phyloP scores from a whole-genome alignment of 2,113 vertebrate genomes.

The Brachyhypopomus gauderio region DNA sequence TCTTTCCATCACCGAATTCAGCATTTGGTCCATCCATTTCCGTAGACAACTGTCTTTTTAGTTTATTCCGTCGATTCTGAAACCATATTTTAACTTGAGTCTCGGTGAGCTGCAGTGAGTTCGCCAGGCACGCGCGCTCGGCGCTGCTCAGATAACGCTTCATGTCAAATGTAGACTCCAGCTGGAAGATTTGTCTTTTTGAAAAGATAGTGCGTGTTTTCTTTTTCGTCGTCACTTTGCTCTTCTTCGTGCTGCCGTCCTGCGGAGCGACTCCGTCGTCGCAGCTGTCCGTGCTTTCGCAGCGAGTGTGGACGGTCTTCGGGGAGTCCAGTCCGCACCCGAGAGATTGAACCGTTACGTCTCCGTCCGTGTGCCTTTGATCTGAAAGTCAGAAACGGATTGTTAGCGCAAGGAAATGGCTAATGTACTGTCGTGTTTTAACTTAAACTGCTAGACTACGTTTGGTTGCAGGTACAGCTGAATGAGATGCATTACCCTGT shows the following conservation, averaged over 20 bases:
- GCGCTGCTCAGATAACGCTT: constrained; percentile 87
- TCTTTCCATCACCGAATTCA: constrained; percentile 70
- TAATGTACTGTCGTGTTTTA: too few relatives aligned
- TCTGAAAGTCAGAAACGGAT: constrained; percentile 60
- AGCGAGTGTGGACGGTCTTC: too few relatives aligned
- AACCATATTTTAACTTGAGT: constrained; percentile 86
- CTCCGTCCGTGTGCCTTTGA: constrained; percentile 47
- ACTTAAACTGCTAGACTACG: too few relatives aligned
- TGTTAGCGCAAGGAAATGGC: not conserved
- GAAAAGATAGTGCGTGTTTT: constrained; percentile 88
- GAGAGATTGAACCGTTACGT: not conserved
- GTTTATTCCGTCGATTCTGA: constrained; percentile 83
- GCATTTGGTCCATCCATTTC: constrained; percentile 75
- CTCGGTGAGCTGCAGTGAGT: constrained; percentile 80
- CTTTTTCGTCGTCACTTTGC: constrained; percentile 77
- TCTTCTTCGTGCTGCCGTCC: constrained; percentile 69
- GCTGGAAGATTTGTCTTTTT: constrained; percentile 86
- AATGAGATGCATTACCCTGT: constrained; percentile 56
- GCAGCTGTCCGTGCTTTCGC: not conserved
- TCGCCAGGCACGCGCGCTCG: constrained; percentile 80
- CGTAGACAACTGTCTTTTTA: constrained; percentile 83
- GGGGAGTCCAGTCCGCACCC: too few relatives aligned
- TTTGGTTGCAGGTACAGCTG: too few relatives aligned
- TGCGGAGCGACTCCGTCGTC: constrained; percentile 62
- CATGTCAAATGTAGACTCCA: constrained; percentile 87